Evolutionary conservation across 2,888 invertebrate genomes (phyloP).

Genomic region (Dynastes hyllus): DNA sequence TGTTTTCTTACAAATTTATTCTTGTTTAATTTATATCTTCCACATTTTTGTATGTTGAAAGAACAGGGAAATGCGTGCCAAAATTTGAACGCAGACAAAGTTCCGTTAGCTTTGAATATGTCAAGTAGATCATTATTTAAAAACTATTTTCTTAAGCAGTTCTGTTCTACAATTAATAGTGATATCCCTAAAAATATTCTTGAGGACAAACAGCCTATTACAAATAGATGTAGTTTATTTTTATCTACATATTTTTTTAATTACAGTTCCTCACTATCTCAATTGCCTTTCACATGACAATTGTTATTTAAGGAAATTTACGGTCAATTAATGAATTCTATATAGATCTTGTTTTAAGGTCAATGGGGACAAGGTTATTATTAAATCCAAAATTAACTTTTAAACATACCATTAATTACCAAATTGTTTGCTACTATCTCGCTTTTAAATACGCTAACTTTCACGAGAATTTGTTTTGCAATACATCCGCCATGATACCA

Average conservation of each 20-base stretch:
- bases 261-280: not conserved
- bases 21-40: not conserved
- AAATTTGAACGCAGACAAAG: not conserved
- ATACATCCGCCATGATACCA: too few species aligned
- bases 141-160: not conserved
- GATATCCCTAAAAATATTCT: too few species aligned
- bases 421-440: too few species aligned
- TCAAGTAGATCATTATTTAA: not conserved
- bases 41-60: not conserved
- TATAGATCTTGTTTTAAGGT: conserved; percentile 12
- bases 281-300: too few species aligned
- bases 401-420: too few species aligned
- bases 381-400: conserved; percentile 9
- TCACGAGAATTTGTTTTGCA: not conserved
- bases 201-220: too few species aligned
- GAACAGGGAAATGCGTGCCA: not conserved
- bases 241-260: not conserved
- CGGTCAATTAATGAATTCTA: not conserved
- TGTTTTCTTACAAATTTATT: too few species aligned
- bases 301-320: too few species aligned
- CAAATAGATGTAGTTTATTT: too few species aligned
- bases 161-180: too few species aligned
- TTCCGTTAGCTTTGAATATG: too few species aligned
- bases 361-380: conserved; percentile 24
- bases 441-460: not conserved